Evolutionary conservation across 2,888 invertebrate species (phyloP), one percentile per base, ranked within the genome.

Genomic region (Pristionchus fissidentatus): DNA sequence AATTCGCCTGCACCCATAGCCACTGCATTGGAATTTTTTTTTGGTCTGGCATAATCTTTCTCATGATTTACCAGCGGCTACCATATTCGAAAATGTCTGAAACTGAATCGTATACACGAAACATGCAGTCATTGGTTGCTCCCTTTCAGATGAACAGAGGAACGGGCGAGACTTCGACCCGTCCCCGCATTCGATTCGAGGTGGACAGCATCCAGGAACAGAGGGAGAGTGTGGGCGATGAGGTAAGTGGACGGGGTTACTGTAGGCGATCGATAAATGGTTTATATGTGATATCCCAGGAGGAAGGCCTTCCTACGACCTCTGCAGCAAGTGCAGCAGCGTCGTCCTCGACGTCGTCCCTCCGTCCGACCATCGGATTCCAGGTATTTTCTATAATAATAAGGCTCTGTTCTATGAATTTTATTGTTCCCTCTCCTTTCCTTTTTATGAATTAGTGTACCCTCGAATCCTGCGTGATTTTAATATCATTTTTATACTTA

Each of bases 151-250:
- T 26, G n/a, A 60, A 26, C n/a, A 15, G 13, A 60, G 8, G 35
- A 1, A n/a, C 13, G 1, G 35, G 32, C 13, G 52, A 52, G 35
- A 52, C 55, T 35, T 35, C 35, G 0, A 19, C 22, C 22, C 55
- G 38, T n/a, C 22, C 55, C 32, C 22, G 78, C 10, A 55, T 78
- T 1, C n/a, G 78, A 78, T 78, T 78, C 55, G 38, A 78, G 7
- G 26, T 32, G 15, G 78, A 78, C 19, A 26, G 22, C 5, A 78
- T 78, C 26, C 78, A 78, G 22, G 78, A 78, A 26, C 78, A 78
- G 38, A 55, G 78, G 22, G 78, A 78, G 35, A 78, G 78, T 78
- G 78, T 43, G 3, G 78, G 78, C 29, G 78, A 78, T 55, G 78
- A 78, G 22, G 66, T 66, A 35, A 62, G 32, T 32, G 35, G 52